A percentile compares a stretch with the other conserved stretches of the same genome.
phyloP scores from a whole-genome alignment of 2,113 vertebrate genomes.

The Leucosticte australis region DNA sequence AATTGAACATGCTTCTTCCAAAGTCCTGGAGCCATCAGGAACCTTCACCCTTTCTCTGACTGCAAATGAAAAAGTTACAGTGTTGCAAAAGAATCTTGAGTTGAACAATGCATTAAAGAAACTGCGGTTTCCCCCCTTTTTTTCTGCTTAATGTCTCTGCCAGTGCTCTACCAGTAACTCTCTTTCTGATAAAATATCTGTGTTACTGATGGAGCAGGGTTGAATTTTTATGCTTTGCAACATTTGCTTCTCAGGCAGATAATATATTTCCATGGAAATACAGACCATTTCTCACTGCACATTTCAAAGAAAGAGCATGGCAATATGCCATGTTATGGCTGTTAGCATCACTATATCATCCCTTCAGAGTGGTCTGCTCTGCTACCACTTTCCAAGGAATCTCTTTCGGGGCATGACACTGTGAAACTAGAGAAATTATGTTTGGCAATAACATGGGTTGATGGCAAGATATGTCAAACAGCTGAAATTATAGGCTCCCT shows the following conservation, averaged over 20 bases:
- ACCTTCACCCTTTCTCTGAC: background rate
- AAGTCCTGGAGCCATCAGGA: background rate
- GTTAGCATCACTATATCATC: conserved; percentile 45
- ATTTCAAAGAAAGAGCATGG: conserved; percentile 45
- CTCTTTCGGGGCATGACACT: conserved; percentile 8
- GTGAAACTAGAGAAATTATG: conserved; percentile 41
- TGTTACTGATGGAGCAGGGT: background rate
- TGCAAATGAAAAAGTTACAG: background rate
- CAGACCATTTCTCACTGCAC: background rate
- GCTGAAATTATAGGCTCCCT: background rate
- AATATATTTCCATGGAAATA: conserved; percentile 32
- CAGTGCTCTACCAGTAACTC: background rate
- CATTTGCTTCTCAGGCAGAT: conserved; percentile 15
- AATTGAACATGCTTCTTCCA: background rate
- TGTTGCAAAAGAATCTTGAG: background rate
- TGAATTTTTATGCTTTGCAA: conserved; percentile 20
- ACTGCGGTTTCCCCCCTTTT: background rate
- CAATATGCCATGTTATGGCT: conserved; percentile 51
- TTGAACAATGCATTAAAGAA: background rate
- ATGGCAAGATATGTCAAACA: conserved; percentile 43
- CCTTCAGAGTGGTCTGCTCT: conserved; percentile 28
- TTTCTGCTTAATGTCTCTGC: background rate
- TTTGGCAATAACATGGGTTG: conserved; percentile 8
- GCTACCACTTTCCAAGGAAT: conserved; percentile 51
- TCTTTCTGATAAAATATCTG: conserved; percentile 24